Evolutionary conservation across 2,113 vertebrate genomes (phyloP).

Genomic region (Poeciliopsis retropinna): DNA sequence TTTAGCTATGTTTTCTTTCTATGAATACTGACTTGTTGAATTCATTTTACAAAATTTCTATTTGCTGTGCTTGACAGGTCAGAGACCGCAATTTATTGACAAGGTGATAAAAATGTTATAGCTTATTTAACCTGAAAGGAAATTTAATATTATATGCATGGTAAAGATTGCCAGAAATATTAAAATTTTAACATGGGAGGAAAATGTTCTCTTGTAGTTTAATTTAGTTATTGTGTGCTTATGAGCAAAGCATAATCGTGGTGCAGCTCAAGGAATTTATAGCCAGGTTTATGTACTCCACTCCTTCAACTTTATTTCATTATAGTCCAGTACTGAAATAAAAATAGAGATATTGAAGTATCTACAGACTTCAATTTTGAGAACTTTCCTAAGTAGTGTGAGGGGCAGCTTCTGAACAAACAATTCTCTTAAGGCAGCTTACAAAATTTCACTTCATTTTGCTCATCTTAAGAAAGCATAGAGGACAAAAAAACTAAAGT

Average conservation of each 20-base stretch:
- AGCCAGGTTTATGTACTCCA: slow-evolving; percentile 26
- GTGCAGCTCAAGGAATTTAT: too few species aligned
- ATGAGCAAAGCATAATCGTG: slow-evolving; percentile 34
- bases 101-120: slow-evolving; percentile 52
- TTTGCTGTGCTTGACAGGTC: slow-evolving; percentile 36
- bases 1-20: slow-evolving; percentile 47
- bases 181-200: slow-evolving; percentile 19
- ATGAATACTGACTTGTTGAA: slow-evolving; percentile 58
- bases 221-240: slow-evolving; percentile 13
- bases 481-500: too few species aligned
- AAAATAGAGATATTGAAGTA: too few species aligned
- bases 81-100: slow-evolving; percentile 60
- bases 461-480: too few species aligned
- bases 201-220: slow-evolving; percentile 13
- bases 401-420: too few species aligned
- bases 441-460: too few species aligned
- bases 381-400: too few species aligned
- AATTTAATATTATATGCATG: slow-evolving; percentile 39
- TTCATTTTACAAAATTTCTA: slow-evolving; percentile 20
- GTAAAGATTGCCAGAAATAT: slow-evolving; percentile 33
- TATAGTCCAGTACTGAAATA: too few species aligned
- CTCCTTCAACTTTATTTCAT: slow-evolving; percentile 4
- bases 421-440: too few species aligned
- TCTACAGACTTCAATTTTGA: too few species aligned
- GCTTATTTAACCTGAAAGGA: slow-evolving; percentile 42